These are phyloP conservation scores for Allolobophora icterica DNA, from an alignment of 2,888 invertebrate species.

Conservation along the genomic window DNA sequence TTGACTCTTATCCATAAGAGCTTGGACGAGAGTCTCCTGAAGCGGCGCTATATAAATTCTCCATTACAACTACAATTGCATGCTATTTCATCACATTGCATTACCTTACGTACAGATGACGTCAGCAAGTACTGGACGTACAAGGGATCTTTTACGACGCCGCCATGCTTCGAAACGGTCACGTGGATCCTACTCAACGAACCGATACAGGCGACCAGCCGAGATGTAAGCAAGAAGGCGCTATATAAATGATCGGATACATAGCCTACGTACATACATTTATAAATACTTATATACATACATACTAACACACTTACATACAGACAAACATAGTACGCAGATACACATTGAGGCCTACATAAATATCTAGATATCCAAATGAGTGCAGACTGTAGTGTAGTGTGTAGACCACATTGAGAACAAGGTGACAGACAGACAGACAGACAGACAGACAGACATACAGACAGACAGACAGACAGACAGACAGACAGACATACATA, in stretches of 20 bases:
- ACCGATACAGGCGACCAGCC: conserved; percentile 78
- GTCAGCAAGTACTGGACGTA: conserved; percentile 87
- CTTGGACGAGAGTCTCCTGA: background rate
- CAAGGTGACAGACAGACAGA: too few relatives aligned
- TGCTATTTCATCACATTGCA: background rate
- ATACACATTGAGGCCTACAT: too few relatives aligned
- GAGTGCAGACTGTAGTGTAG: too few relatives aligned
- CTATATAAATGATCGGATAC: background rate
- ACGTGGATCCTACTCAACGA: conserved; percentile 92
- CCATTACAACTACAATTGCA: background rate
- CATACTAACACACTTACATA: too few relatives aligned
- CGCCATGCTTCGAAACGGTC: conserved; percentile 83
- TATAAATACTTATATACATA: too few relatives aligned
- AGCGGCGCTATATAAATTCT: background rate
- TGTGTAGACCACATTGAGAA: too few relatives aligned
- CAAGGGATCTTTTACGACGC: conserved; percentile 87
- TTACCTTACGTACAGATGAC: conserved; percentile 64
- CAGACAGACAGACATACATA: too few relatives aligned
- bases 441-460: too few relatives aligned
- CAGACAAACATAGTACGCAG: too few relatives aligned
- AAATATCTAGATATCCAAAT: too few relatives aligned
- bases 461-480: too few relatives aligned
- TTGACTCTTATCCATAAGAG: background rate
- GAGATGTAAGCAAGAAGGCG: conserved; percentile 32
- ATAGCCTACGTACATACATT: background rate